Conservation (phyloP, 2,797 vertebrate species). For the Serranus cabrilla region DNA sequence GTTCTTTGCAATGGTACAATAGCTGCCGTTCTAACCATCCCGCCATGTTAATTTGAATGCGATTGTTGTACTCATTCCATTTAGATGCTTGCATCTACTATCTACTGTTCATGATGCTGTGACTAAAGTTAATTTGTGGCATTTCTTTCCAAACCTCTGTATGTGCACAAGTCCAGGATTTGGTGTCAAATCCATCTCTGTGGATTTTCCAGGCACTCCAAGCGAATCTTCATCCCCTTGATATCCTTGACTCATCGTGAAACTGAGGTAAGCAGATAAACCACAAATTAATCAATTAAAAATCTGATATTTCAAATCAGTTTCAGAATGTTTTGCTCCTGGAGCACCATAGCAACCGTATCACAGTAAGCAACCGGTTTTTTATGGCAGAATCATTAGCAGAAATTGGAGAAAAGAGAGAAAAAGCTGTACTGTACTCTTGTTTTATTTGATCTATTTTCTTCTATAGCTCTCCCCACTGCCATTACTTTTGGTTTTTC, state of each 20-base stretch:
- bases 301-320: slow-evolving; percentile 19
- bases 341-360: slow-evolving; percentile 55
- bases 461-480: neutral
- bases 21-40: no score
- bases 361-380: slow-evolving; percentile 26
- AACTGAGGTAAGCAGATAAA: slow-evolving; percentile 28
- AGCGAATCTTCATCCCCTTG: slow-evolving; percentile 30
- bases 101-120: neutral
- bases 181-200: slow-evolving; percentile 24
- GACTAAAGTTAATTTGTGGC: slow-evolving; percentile 11
- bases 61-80: no score
- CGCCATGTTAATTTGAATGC: no score
- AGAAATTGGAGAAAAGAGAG: neutral
- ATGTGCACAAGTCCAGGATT: slow-evolving; percentile 32
- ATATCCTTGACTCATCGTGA: slow-evolving; percentile 31
- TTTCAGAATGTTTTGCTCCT: slow-evolving; percentile 33
- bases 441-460: slow-evolving; percentile 39
- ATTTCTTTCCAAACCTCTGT: slow-evolving; percentile 33
- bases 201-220: slow-evolving; percentile 26
- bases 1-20: no score
- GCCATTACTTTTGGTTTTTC: slow-evolving; percentile 11
- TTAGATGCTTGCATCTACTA: neutral
- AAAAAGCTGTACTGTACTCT: slow-evolving; percentile 1
- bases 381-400: slow-evolving; percentile 8
- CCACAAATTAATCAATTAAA: neutral